Conservation (phyloP, 1,140 invertebrate species). For the Ceratina calcarata region DNA sequence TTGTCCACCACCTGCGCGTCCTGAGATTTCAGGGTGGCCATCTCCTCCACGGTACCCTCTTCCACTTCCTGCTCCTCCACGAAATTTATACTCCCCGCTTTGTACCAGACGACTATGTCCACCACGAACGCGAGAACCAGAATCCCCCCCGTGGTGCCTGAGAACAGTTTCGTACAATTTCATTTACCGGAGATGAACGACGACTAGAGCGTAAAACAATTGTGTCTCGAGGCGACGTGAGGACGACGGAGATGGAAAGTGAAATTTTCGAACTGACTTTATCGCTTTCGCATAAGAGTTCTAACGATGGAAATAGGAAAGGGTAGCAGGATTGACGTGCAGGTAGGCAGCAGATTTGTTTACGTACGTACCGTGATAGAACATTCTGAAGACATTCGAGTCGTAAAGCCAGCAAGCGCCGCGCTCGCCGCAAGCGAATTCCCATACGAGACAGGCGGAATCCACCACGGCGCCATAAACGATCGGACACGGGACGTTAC, state of each 20-base stretch:
- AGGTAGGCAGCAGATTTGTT: neutral
- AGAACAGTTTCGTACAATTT: neutral
- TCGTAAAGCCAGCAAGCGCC: constrained; percentile 93
- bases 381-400: constrained; percentile 89
- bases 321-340: neutral
- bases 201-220: no score
- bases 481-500: constrained; percentile 95
- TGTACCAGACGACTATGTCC: constrained; percentile 91
- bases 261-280: neutral
- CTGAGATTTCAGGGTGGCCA: constrained; percentile 77
- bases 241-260: no score
- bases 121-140: constrained; percentile 91
- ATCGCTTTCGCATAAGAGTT: neutral
- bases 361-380: constrained; percentile 88
- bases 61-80: constrained; percentile 81
- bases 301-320: neutral
- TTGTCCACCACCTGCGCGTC: constrained; percentile 74
- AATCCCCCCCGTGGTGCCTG: constrained; percentile 90
- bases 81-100: constrained; percentile 88
- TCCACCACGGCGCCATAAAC: constrained; percentile 95
- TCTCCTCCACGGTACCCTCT: constrained; percentile 74
- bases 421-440: constrained; percentile 89
- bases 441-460: constrained; percentile 94
- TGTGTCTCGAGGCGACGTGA: no score
- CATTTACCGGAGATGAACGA: no score